A percentile compares a stretch with the other conserved stretches of the same genome.
phyloP scores from a whole-genome alignment of 2,113 vertebrate species.

The Anoura caudifer region DNA sequence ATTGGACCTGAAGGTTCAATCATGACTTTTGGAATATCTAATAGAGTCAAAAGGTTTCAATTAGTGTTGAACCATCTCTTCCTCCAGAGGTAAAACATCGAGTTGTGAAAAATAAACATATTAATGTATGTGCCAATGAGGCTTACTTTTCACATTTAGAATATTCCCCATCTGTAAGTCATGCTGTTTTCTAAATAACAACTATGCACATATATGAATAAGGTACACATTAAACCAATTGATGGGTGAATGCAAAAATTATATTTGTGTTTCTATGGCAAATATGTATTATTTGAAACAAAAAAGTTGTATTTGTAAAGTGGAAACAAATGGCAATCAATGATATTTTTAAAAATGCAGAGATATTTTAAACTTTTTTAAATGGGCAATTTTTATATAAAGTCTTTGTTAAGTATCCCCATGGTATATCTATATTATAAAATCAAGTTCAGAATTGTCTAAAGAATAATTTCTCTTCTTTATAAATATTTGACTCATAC shows the following conservation, averaged over 20 bases:
- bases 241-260: background rate
- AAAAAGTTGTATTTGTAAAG: slow-evolving; percentile 23
- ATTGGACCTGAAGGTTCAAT: slow-evolving; percentile 84
- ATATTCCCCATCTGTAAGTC: background rate
- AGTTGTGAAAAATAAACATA: background rate
- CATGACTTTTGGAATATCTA: slow-evolving; percentile 86
- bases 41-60: slow-evolving; percentile 60
- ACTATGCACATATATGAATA: background rate
- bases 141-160: background rate
- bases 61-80: background rate
- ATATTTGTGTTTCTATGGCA: background rate
- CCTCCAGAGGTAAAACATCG: background rate
- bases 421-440: background rate
- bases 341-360: background rate
- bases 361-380: background rate
- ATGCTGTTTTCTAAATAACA: background rate
- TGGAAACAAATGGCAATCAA: background rate
- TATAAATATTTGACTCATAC: background rate
- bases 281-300: background rate
- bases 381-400: background rate
- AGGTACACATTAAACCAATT: background rate
- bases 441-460: background rate
- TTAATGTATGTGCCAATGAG: background rate
- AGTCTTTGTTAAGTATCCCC: background rate
- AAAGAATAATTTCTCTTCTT: background rate